Base-by-base conservation (phyloP, 1,140 invertebrate species). In the Drosophila mauritiana region DNA sequence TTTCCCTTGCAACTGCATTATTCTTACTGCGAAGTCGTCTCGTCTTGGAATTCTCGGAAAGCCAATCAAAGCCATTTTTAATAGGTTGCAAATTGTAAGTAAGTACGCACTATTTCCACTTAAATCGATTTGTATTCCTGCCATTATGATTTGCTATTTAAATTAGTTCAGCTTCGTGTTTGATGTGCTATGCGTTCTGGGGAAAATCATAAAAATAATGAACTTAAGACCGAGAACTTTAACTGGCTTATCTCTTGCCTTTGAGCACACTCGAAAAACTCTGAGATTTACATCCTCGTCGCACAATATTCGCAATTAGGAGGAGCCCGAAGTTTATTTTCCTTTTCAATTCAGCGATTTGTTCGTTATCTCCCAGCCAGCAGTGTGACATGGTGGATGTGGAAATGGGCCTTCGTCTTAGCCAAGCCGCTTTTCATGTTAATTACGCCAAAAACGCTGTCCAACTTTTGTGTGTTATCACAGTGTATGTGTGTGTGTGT, bases 361-460 rank as follows among this genome's bases (percentile, higher is more conserved):
- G 49, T 36, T 53, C 61, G 46, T 49, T 65, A 48, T 65, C 61
- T 37, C 10, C n/a, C 17, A 5, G 39, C 10, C 15, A 15, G 11
- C 54, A 27, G 40, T 25, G 58, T 46, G 62, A 64, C 62, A 64
- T 63, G 58, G 36, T 48, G 56, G 6, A 25, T 49, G 31, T 46
- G 12, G 49, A 36, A 27, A n/a, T 31, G 36, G 43, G 48, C 52
- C 46, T 55, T 8, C 31, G 8, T 31, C 31, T 31, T 10, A 10
- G 31, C 31, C 31, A 31, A 8, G 76, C 39, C 55, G 42, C 67
- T 63, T 75, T 73, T 73, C 76, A 54, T 56, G 51, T 68, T 73
- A 67, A 79, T 79, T 79, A 73, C 76, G 52, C 48, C 69, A 63
- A 73, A 67, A 73, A 67, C 53, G 59, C 57, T 65, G 61, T 67